phyloP scores from a whole-genome alignment of 2,888 invertebrate species.

The Microplitis deprimator region DNA sequence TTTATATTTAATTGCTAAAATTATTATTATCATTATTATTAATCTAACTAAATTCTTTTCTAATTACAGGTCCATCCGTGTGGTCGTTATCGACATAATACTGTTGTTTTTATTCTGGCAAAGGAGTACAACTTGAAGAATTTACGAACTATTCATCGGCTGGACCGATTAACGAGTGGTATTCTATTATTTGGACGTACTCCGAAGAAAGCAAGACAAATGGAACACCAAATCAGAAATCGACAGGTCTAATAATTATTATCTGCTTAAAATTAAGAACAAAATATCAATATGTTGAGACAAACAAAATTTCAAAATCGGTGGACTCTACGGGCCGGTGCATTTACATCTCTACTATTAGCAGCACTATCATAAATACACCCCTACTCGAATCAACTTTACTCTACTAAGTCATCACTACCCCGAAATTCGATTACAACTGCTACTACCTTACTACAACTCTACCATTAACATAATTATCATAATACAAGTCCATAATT shows the following conservation, averaged over 20 bases:
- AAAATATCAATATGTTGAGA: too few relatives aligned
- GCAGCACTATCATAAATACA: too few relatives aligned
- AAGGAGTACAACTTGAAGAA: conserved; percentile 96
- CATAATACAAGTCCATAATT: too few relatives aligned
- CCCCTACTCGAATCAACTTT: too few relatives aligned
- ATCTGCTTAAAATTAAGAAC: neutral
- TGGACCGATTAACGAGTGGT: conserved; percentile 97
- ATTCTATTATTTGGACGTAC: conserved; percentile 93
- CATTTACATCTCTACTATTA: too few relatives aligned
- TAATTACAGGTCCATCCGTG: conserved; percentile 93
- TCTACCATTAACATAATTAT: too few relatives aligned
- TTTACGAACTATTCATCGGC: conserved; percentile 92
- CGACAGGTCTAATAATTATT: conserved; percentile 74
- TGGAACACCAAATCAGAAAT: conserved; percentile 95
- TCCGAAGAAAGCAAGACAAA: conserved; percentile 92
- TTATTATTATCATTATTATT: neutral
- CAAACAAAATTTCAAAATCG: too few relatives aligned
- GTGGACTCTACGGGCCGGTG: too few relatives aligned
- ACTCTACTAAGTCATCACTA: too few relatives aligned
- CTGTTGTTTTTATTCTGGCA: conserved; percentile 95
- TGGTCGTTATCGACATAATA: conserved; percentile 97
- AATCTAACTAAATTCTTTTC: conserved; percentile 20
- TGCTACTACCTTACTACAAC: too few relatives aligned
- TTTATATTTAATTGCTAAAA: too few relatives aligned
- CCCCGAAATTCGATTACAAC: too few relatives aligned